Evolutionary conservation across 2,888 invertebrate species (phyloP).

Genomic region (Acheta domesticus): DNA sequence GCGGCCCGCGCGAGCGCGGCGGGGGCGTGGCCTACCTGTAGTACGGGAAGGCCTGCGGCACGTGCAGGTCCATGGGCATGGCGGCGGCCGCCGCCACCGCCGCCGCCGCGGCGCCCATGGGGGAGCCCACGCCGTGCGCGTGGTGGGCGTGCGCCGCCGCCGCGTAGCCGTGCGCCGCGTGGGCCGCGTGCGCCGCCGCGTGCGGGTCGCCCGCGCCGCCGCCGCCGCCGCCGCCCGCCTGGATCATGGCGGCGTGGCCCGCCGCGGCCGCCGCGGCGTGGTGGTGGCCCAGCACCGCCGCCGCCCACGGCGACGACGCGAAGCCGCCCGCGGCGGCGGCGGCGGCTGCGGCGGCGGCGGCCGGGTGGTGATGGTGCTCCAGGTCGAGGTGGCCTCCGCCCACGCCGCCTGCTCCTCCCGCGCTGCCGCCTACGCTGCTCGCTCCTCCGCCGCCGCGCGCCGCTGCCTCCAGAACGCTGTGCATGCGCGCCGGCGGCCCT

Average conservation of each 20-base stretch:
- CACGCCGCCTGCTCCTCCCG: conserved; percentile 25
- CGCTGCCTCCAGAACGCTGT: not conserved
- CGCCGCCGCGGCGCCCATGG: conserved; percentile 35
- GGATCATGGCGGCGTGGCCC: conserved; percentile 49
- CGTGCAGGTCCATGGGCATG: conserved; percentile 89
- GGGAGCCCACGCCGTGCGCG: conserved; percentile 22
- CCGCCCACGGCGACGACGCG: conserved; percentile 67
- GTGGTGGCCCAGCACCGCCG: conserved; percentile 63
- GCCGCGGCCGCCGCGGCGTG: conserved; percentile 49
- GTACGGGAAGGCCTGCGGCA: conserved; percentile 87
- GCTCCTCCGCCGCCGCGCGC: not conserved
- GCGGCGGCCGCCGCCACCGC: conserved; percentile 41
- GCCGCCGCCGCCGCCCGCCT: conserved; percentile 49
- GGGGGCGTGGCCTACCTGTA: conserved; percentile 67
- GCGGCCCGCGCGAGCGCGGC: not conserved
- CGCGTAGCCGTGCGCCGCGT: conserved; percentile 44
- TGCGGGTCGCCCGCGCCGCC: conserved; percentile 45
- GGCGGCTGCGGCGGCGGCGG: not conserved
- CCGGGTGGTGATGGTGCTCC: not conserved
- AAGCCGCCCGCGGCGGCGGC: conserved; percentile 53
- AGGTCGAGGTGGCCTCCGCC: conserved; percentile 11
- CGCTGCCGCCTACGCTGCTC: not conserved
- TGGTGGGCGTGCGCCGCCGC: conserved; percentile 58
- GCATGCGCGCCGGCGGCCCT: not conserved
- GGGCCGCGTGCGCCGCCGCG: conserved; percentile 48